Base-by-base conservation (phyloP, 1,140 invertebrate species). In the Laupala kohalensis region DNA sequence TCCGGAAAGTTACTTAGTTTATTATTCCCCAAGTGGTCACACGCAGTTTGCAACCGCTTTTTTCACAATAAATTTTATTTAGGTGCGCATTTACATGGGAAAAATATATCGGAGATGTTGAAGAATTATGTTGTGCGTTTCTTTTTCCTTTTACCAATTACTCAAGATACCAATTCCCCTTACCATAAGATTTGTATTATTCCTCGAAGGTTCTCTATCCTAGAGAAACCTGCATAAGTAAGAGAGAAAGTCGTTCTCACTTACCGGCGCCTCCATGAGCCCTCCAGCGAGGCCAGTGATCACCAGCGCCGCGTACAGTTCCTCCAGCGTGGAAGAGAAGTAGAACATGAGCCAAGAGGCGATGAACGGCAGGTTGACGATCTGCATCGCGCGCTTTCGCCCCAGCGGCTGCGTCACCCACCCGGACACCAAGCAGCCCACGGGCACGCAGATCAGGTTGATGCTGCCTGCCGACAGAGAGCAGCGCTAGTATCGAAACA, bases 261-360 rank as follows among this genome's bases (percentile, higher is more conserved):
- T 84, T 81, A 92, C 90, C 4, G 91, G 90, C 72, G 90, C 90
- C 80, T 92, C 91, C 64, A 91, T 80, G 0, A 93, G 78, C 67
- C 91, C 91, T 68, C 90, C 90, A 4, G 86, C 86, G 1, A 92
- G 74, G 6, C 90, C 90, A 19, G 88, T 88, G 64, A 92, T 80
- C 70, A 85, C 83, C 30, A 91, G 79, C 13, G 88, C 87, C 2
- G 83, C 74, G 77, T 91, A 91, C 15, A 92, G 80, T 77, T 88
- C 86, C 26, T 79, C 80, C 1, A 86, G 81, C 68, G 79, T 82
- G 3, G 78, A 83, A 0, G 90, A 79, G 74, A 85, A 89, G 76
- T 90, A 79, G 75, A 90, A 90, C 6, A 91, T 74, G 3, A 92
- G 64, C 90, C 90, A 92, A 1, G 90, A 87, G 27, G 85, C 77